Evolutionary conservation across 2,888 invertebrate genomes (phyloP), one percentile per base, ranked within the genome.

Genomic region (Ormyrus rosae): DNA sequence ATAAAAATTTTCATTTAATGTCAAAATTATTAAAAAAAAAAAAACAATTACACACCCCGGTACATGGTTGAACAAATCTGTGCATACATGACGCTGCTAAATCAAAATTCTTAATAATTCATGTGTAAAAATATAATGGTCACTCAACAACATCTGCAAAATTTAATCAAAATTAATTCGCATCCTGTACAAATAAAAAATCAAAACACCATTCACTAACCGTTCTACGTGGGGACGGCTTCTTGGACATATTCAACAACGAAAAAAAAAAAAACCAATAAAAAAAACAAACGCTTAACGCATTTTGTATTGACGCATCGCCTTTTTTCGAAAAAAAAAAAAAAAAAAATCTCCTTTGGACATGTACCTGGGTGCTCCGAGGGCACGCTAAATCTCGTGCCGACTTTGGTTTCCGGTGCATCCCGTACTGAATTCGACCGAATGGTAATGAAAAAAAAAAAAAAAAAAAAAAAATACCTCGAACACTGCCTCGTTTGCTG

Each of bases 401-500:
- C 86, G 87, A 87, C 87, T 88, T 88, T 87, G 88, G 88, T 89
- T 89, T 87, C 85, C 84, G 90, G 89, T 90, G 89, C 87, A 87
- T 88, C 88, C 85, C 85, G 88, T 88, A 87, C 88, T 88, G 89
- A 90, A 89, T 88, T 88, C 88, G 86, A 88, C 87, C 87, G 86
- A 88, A 88, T 90, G 89, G 88, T 89, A 89, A 87, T 83, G 82
- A 85, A 86, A 85, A 84, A 71, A 80, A 83, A 83, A 85, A 84
- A 84, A 84, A 87, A 86, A 88, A 85, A 88, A 87, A 87, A 86
- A 87, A 88, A 85, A 88, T 86, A 87, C 89, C 90, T 89, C 89
- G 89, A 90, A 91, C 90, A 91, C 90, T 90, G 91, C 91, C 91
- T 90, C 90, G 91, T 91, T 92, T 92, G 92, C 92, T 92, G 92